Evolutionary conservation across 2,888 invertebrate genomes (phyloP), one percentile per base, ranked within the genome.

Genomic region (Pachymerium ferrugineum): DNA sequence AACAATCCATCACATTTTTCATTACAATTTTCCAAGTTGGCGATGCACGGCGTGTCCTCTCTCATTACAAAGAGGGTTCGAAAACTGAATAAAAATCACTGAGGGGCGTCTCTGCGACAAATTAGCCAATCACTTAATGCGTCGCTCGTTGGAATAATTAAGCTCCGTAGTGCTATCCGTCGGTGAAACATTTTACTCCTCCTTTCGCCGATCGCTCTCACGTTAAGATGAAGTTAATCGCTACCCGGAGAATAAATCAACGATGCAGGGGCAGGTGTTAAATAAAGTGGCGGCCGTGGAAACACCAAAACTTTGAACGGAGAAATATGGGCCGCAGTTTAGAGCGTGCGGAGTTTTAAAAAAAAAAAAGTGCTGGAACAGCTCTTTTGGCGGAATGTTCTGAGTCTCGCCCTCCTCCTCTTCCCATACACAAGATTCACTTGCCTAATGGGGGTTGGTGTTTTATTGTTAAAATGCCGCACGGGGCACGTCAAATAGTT

Each of bases 201-300:
- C n/a, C 42, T 16, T 16, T 42, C 16, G 47, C n/a, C 47, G 47
- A 47, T 47, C 47, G 47, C 47, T 3, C 47, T 19, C 47, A 47
- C 47, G 47, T 16, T 47, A 47, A 47, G 47, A 47, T 47, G 47
- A 47, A 47, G 47, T 47, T 47, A 47, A 47, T 47, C 47, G 47
- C 47, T 47, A 47, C 47, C 47, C 47, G n/a, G 47, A 47, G 47
- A 47, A 47, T 47, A 47, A 47, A 47, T 47, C 47, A 47, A 47
- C 42, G 42, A 42, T 42, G 42, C 42, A 14, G 42, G 42, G 42
- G 42, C 42, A 47, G 47, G 47, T 47, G 47, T 47, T 47, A 47
- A 47, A 47, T 47, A 47, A 3, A 47, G 47, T 47, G 47, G 47
- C 47, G 47, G 19, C 47, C 16, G 19, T 47, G 19, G 47, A 47